phyloP scores from a whole-genome alignment of 53 echinoderm and acorn worm genomes.

The Crossaster papposus region DNA sequence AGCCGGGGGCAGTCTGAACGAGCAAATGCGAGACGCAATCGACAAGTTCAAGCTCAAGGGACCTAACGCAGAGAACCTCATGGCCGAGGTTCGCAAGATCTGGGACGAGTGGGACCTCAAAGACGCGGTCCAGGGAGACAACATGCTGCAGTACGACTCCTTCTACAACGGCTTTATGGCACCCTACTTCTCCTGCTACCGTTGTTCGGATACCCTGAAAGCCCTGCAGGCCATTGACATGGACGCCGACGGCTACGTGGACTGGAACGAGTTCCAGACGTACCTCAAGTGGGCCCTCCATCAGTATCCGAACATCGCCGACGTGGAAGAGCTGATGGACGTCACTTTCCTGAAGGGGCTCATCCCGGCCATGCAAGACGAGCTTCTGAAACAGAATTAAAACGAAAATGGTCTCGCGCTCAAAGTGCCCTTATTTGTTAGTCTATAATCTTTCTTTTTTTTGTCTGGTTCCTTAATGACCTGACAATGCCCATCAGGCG shows the following conservation, averaged over 20 bases:
- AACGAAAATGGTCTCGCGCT: too few species aligned
- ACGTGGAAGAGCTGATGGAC: slow-evolving; percentile 47
- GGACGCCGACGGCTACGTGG: slow-evolving; percentile 46
- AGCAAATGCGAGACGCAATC: slow-evolving; percentile 49
- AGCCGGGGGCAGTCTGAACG: slow-evolving; percentile 1
- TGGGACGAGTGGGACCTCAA: not conserved
- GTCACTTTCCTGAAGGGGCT: slow-evolving; percentile 41
- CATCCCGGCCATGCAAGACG: slow-evolving; percentile 50
- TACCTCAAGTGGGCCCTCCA: slow-evolving; percentile 30
- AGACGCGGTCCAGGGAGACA: slow-evolving; percentile 49
- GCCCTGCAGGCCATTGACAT: slow-evolving; percentile 30
- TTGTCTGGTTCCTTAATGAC: too few species aligned
- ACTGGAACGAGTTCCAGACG: slow-evolving; percentile 31
- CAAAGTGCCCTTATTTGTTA: too few species aligned
- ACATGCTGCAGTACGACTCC: slow-evolving; percentile 1
- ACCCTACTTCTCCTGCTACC: too few species aligned
- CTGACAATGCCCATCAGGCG: too few species aligned
- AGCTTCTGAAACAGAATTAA: slow-evolving; percentile 11
- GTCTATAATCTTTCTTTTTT: too few species aligned
- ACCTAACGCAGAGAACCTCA: slow-evolving; percentile 4
- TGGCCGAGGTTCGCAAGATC: not conserved
- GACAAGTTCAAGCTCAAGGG: not conserved
- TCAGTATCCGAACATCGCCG: slow-evolving; percentile 38
- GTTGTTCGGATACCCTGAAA: too few species aligned
- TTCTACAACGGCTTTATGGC: too few species aligned